Evolutionary conservation across 1,140 invertebrate genomes (phyloP).

Genomic region (Anoplophora glabripennis): DNA sequence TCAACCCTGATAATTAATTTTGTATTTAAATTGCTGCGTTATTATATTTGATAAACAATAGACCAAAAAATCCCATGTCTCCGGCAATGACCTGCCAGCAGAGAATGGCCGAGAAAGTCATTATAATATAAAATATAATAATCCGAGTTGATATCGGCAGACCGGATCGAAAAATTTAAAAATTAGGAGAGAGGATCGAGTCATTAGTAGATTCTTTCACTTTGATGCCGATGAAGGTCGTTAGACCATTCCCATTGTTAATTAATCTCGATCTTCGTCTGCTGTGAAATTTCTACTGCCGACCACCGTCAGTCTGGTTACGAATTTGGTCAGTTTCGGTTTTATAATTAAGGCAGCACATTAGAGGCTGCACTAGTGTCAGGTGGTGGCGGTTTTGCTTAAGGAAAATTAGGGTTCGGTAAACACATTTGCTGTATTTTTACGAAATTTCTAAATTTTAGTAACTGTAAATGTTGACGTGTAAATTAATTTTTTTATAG

Average conservation of each 20-base stretch:
- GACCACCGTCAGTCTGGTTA: background rate
- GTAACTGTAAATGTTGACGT: too few species aligned
- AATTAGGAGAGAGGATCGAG: conserved; percentile 1
- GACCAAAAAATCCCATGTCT: too few species aligned
- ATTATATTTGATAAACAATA: too few species aligned
- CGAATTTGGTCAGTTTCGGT: background rate
- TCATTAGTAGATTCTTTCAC: background rate
- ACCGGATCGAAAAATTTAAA: conserved; percentile 3
- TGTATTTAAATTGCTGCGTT: too few species aligned
- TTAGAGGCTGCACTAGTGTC: too few species aligned
- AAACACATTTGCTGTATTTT: too few species aligned
- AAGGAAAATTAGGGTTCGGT: too few species aligned
- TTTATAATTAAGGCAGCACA: background rate
- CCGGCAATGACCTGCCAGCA: too few species aligned
- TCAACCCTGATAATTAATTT: too few species aligned
- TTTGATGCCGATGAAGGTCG: background rate
- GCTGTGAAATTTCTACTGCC: background rate
- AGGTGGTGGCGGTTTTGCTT: too few species aligned
- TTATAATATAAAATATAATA: background rate
- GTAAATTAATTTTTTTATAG: too few species aligned
- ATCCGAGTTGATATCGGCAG: background rate
- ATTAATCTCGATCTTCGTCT: background rate
- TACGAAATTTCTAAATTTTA: too few species aligned
- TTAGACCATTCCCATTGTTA: background rate
- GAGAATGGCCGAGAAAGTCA: background rate